These are phyloP conservation scores for Lamellibrachia columna DNA, from an alignment of 2,888 invertebrate species.

Conservation along the genomic window DNA sequence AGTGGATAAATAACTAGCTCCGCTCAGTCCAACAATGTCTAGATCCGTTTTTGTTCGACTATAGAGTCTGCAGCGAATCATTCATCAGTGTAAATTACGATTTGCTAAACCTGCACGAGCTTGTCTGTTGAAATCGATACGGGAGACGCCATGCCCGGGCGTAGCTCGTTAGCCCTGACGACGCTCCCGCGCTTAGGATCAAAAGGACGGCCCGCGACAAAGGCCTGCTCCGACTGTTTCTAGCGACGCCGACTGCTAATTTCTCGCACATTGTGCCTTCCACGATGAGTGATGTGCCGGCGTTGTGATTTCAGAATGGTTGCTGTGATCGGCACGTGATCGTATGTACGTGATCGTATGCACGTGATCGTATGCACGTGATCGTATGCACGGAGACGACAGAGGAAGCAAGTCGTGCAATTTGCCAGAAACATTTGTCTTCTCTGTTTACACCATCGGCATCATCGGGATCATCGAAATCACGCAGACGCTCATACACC, in stretches of 20 bases:
- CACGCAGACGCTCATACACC: too few relatives aligned
- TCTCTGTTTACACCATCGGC: neutral
- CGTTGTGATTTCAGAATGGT: neutral
- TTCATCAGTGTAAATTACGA: constrained; percentile 12
- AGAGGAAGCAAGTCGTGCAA: neutral
- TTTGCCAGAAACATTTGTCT: neutral
- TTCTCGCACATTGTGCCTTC: neutral
- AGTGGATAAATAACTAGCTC: neutral
- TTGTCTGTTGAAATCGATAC: constrained; percentile 1
- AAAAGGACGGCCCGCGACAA: neutral
- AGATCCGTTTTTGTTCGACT: constrained; percentile 10
- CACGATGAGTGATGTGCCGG: neutral
- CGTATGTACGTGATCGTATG: neutral
- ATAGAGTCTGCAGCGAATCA: neutral
- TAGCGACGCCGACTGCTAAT: constrained; percentile 3
- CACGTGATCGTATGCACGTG: neutral
- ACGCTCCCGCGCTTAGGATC: neutral
- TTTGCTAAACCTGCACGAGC: neutral
- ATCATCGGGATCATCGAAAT: too few relatives aligned
- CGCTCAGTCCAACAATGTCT: neutral
- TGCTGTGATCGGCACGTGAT: neutral
- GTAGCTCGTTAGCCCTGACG: neutral
- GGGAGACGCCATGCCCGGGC: neutral
- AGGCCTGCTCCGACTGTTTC: neutral
- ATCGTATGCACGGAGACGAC: neutral